Percentiles rank a stretch among this genome's conserved stretches.
Conservation (phyloP, 2,888 invertebrate species). For the Megaustenia siamemsis region DNA sequence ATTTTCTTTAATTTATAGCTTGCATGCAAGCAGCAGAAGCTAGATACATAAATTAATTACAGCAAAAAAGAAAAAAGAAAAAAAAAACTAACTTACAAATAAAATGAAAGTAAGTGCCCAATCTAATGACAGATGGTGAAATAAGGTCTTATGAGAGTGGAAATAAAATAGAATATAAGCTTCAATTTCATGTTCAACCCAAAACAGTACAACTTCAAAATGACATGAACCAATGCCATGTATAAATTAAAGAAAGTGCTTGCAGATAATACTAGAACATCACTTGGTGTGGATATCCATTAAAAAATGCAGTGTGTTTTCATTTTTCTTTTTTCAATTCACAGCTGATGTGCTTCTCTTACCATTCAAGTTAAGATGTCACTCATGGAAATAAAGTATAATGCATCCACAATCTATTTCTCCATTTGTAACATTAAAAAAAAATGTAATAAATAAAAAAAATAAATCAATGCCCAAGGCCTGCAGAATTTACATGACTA, state of each 20-base stretch:
- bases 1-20: neutral
- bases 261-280: neutral
- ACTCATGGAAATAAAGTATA: neutral
- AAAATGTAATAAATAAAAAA: too few species aligned
- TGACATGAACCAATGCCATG: neutral
- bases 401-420: neutral
- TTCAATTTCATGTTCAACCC: neutral
- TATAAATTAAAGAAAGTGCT: neutral
- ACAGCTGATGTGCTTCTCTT: neutral
- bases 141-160: too few species aligned
- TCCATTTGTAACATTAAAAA: neutral
- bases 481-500: conserved; percentile 11
- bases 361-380: neutral
- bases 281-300: neutral
- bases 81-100: too few species aligned
- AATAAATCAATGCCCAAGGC: neutral
- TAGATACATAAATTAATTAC: neutral
- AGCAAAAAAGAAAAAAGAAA: neutral
- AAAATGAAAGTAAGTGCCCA: too few species aligned
- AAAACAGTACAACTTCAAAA: neutral
- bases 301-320: neutral
- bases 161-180: neutral
- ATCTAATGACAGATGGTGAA: too few species aligned
- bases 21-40: neutral
- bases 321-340: neutral